Evolutionary conservation across 1,140 invertebrate species (phyloP).

Genomic region (Melipona quadrifasciata): DNA sequence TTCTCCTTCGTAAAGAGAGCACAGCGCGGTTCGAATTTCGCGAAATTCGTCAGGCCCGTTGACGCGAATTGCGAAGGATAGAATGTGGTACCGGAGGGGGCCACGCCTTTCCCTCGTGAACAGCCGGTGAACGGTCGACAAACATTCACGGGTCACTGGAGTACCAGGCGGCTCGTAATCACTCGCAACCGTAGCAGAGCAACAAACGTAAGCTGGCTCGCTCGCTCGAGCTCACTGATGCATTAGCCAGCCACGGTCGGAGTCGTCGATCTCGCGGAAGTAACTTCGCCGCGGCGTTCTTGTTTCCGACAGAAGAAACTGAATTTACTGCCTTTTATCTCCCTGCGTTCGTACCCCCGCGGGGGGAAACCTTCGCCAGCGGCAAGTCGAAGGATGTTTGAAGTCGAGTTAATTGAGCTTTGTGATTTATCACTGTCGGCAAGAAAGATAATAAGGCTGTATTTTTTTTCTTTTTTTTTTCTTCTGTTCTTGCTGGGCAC

Average conservation of each 20-base stretch:
- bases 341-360: neutral
- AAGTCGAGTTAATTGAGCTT: slow-evolving; percentile 2
- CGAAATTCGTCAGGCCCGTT: slow-evolving; percentile 55
- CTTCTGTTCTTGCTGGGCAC: no score
- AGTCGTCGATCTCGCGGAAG: slow-evolving; percentile 56
- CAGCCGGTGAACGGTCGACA: slow-evolving; percentile 74
- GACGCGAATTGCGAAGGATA: slow-evolving; percentile 48
- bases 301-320: slow-evolving; percentile 48
- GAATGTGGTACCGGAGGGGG: slow-evolving; percentile 72
- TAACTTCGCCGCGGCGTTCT: slow-evolving; percentile 28
- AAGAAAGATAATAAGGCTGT: neutral
- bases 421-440: neutral
- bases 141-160: slow-evolving; percentile 76
- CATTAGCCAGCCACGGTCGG: slow-evolving; percentile 6
- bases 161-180: slow-evolving; percentile 62
- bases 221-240: slow-evolving; percentile 45
- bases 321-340: slow-evolving; percentile 43
- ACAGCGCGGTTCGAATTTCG: slow-evolving; percentile 41
- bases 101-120: slow-evolving; percentile 78
- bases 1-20: no score
- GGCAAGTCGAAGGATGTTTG: slow-evolving; percentile 8
- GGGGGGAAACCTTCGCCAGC: no score
- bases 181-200: slow-evolving; percentile 59
- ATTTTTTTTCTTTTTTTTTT: neutral
- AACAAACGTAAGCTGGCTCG: slow-evolving; percentile 51